Conservation (phyloP, 2,797 vertebrate genomes). For the Peromyscus eremicus region DNA sequence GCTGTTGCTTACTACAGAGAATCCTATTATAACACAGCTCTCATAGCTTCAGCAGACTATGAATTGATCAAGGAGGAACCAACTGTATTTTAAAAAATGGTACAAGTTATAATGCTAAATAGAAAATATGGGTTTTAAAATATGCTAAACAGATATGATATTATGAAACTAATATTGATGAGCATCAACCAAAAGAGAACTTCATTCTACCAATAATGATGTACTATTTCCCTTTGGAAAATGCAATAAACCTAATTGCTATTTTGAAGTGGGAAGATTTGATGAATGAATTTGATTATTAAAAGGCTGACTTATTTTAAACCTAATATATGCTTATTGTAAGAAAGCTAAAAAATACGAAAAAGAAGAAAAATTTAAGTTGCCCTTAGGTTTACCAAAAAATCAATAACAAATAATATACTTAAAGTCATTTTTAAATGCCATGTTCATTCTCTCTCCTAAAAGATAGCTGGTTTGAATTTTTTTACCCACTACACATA, state of each 20-base stretch:
- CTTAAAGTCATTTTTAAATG: neutral
- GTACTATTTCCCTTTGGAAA: neutral
- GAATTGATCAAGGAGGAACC: neutral
- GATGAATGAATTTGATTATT: neutral
- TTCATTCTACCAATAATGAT: neutral
- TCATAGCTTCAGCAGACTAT: neutral
- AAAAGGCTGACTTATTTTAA: neutral
- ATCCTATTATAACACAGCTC: neutral
- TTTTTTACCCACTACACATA: neutral
- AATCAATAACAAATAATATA: neutral
- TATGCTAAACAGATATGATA: neutral
- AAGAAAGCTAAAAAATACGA: conserved; percentile 24
- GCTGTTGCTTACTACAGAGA: neutral
- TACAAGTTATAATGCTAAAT: conserved; percentile 5
- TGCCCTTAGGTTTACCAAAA: neutral
- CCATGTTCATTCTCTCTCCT: neutral
- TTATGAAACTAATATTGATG: neutral
- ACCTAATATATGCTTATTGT: neutral
- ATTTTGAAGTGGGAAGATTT: conserved; percentile 5
- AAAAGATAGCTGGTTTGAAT: neutral
- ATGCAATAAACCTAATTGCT: neutral
- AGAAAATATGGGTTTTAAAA: neutral
- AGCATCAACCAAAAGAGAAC: neutral
- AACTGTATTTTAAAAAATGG: neutral
- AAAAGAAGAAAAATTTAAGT: neutral